Evolutionary conservation across 2,113 vertebrate genomes (phyloP).

Genomic region (Stigmatopora argus): DNA sequence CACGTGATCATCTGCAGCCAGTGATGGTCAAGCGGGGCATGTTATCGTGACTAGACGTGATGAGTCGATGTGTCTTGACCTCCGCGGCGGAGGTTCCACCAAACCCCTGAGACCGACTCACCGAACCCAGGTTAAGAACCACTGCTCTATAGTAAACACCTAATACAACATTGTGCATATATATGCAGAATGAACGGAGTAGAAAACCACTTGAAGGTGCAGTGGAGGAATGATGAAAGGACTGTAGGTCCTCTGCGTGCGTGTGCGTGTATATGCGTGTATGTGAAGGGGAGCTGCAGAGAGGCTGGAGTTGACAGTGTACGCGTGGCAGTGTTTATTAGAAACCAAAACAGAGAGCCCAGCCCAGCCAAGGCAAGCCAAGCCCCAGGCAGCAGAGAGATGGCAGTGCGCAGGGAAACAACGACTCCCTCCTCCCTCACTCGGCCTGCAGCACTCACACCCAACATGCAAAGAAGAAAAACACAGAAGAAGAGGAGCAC

Average conservation of each 20-base stretch:
- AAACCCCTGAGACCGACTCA: no score
- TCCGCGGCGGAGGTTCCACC: no score
- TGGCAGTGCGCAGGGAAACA: constrained; percentile 67
- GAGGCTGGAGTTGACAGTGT: constrained; percentile 74
- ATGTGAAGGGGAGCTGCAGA: constrained; percentile 8
- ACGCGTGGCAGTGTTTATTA: constrained; percentile 92
- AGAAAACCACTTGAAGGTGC: constrained; percentile 8
- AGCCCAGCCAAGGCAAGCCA: constrained; percentile 75
- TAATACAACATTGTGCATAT: not conserved
- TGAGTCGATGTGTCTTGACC: no score
- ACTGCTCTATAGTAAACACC: no score
- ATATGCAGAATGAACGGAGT: not conserved
- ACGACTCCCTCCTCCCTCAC: constrained; percentile 9
- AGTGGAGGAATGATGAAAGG: constrained; percentile 22
- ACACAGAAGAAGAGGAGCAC: not conserved
- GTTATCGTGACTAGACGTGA: no score
- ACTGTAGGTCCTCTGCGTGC: constrained; percentile 15
- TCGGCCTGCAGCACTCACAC: constrained; percentile 1
- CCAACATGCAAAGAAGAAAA: constrained; percentile 1
- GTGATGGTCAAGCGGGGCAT: no score
- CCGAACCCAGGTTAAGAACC: no score
- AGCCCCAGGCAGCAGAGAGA: constrained; percentile 72
- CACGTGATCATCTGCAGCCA: no score
- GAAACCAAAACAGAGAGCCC: constrained; percentile 66
- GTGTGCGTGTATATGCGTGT: constrained; percentile 13